Evolutionary conservation across 2,113 vertebrate species (phyloP).

Genomic region (Pangasianodon gigas): DNA sequence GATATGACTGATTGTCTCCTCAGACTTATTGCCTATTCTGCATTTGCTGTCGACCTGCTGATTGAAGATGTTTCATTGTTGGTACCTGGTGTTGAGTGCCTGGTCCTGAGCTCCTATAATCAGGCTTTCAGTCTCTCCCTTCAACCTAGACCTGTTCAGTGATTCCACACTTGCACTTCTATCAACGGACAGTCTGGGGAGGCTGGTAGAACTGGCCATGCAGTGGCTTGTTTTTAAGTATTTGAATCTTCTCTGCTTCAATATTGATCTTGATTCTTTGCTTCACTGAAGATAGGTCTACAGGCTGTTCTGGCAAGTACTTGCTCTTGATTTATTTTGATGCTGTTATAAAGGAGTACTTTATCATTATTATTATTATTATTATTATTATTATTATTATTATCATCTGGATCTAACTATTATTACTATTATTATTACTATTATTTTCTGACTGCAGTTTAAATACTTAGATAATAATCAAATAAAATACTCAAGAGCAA

Average conservation of each 20-base stretch:
- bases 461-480: too few species aligned
- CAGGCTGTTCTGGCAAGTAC: background rate
- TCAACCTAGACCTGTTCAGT: background rate
- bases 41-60: background rate
- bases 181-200: background rate
- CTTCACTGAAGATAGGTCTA: background rate
- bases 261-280: slow-evolving; percentile 7
- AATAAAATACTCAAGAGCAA: background rate
- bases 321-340: background rate
- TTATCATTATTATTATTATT: too few species aligned
- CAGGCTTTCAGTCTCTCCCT: background rate
- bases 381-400: background rate
- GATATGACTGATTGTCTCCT: background rate
- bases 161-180: background rate
- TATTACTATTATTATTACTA: too few species aligned
- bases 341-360: background rate
- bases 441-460: too few species aligned
- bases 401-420: too few species aligned
- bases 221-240: background rate
- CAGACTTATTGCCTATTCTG: background rate
- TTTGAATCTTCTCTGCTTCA: background rate
- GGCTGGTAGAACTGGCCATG: background rate
- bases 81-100: background rate
- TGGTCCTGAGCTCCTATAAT: background rate
- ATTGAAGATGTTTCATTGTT: background rate